Percentiles rank a stretch among this genome's conserved stretches.
These are phyloP conservation scores for Ascidia mentula DNA, from an alignment of 23 tunicate genomes.

Conservation along the genomic window DNA sequence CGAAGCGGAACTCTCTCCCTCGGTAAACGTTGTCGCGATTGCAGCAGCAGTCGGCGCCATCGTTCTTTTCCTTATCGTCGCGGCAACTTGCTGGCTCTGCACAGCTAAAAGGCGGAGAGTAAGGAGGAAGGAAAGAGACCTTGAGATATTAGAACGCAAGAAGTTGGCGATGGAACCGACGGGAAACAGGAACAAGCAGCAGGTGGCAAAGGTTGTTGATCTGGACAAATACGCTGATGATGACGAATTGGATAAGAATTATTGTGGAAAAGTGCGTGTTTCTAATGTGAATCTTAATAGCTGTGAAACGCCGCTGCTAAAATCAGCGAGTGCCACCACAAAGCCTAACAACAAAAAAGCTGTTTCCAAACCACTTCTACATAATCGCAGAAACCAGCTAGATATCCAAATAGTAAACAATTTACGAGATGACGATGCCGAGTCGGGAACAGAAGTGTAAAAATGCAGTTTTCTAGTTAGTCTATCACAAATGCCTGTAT, in stretches of 20 bases:
- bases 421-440: constrained; percentile 43
- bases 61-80: constrained; percentile 7
- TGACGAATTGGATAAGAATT: background rate
- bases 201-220: background rate
- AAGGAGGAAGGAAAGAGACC: constrained; percentile 25
- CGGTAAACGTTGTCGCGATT: constrained; percentile 17
- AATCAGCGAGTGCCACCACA: background rate
- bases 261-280: background rate
- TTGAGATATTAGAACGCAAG: constrained; percentile 31
- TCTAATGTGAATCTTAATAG: constrained; percentile 19
- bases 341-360: constrained; percentile 22
- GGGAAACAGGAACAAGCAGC: background rate
- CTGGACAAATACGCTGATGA: background rate
- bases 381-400: constrained; percentile 15
- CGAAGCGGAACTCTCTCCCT: constrained; percentile 11
- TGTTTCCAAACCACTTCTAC: constrained; percentile 17
- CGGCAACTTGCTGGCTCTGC: constrained; percentile 18
- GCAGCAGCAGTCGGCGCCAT: constrained; percentile 15
- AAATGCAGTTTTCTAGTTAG: constrained; percentile 8
- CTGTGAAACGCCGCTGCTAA: constrained; percentile 19
- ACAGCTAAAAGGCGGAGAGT: constrained; percentile 12
- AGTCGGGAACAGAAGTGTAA: constrained; percentile 82
- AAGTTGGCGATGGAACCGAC: constrained; percentile 18
- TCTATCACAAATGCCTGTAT: background rate
- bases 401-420: constrained; percentile 62